These are phyloP conservation scores for Calyptommatus sinebrachiatus DNA, from an alignment of 2,113 vertebrate species.

Conservation along the genomic window DNA sequence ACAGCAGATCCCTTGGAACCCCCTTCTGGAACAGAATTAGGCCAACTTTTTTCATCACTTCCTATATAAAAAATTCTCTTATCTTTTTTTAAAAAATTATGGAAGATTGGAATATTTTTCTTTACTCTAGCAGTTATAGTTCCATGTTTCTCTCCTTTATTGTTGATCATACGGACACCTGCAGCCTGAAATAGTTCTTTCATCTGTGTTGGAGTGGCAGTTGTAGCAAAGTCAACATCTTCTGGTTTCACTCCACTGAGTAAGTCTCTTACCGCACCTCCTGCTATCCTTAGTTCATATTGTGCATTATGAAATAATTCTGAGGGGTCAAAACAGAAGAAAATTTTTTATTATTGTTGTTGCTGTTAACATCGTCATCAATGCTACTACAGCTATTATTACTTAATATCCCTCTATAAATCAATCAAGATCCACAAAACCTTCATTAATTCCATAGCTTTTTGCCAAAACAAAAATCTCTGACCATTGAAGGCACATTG, in stretches of 20 bases:
- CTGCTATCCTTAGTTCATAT: constrained; percentile 90
- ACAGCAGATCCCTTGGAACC: too few relatives aligned
- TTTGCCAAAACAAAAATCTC: not conserved
- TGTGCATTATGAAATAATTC: constrained; percentile 87
- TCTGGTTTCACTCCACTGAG: constrained; percentile 85
- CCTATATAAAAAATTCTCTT: too few relatives aligned
- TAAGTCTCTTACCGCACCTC: constrained; percentile 92
- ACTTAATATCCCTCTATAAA: not conserved
- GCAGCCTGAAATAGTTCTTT: constrained; percentile 86
- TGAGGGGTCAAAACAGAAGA: constrained; percentile 44
- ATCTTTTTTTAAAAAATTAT: not conserved
- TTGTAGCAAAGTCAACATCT: constrained; percentile 95
- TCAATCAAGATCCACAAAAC: not conserved
- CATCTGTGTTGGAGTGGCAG: constrained; percentile 91
- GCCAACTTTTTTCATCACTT: too few relatives aligned
- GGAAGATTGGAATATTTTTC: not conserved
- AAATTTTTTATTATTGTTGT: too few relatives aligned
- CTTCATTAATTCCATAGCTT: not conserved
- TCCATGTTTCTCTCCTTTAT: constrained; percentile 93
- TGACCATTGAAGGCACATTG: not conserved
- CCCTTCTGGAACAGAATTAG: too few relatives aligned
- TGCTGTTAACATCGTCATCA: too few relatives aligned
- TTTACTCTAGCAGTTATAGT: constrained; percentile 93
- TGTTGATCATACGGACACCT: constrained; percentile 92
- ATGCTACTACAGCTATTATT: too few relatives aligned